Evolutionary conservation across 2,888 invertebrate species (phyloP), one percentile per base, ranked within the genome.

Genomic region (Geotrupes spiniger): DNA sequence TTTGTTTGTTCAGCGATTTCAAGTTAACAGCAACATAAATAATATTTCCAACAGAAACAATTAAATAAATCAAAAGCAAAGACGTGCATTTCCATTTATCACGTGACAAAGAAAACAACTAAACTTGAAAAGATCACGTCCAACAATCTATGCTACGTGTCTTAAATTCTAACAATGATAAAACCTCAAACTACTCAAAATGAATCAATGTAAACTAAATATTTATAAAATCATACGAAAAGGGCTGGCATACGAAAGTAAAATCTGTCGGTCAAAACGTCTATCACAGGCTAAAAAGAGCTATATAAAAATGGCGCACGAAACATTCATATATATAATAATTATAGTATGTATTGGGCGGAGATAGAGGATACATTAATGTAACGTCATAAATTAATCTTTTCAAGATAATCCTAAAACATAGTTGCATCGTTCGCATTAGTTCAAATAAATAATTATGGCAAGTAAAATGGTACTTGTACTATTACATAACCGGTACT

Each of bases 221-320:
- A 28, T 31, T 21, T 21, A 6, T 39, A n/a, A 26, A 26, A 36
- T 28, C 31, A 26, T 53, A 48, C 41, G 46, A 52, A 38, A 31
- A 37, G 38, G 52, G 41, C n/a, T n/a, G n/a, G n/a, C n/a, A n/a
- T n/a, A n/a, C 52, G 38, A 39, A 40, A 49, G 54, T 49, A 53
- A 47, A 57, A 59, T 51, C 50, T 40, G 36, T 42, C 42, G 42
- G 17, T 36, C 37, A 38, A 42, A 37, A 42, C 37, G 61, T 68
- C 67, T 72, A 72, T 72, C 72, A 72, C 71, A 72, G 71, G 69
- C 68, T 69, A 67, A 65, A 65, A 64, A 67, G 66, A 66, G 68
- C 66, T 65, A 66, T 59, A 60, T 37, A 44, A 52, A 45, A 43
- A 49, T 37, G 49, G 39, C 40, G 45, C 37, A 31, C 12, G 36